phyloP scores from a whole-genome alignment of 1,140 invertebrate genomes.

The Brachionus koreanus region DNA sequence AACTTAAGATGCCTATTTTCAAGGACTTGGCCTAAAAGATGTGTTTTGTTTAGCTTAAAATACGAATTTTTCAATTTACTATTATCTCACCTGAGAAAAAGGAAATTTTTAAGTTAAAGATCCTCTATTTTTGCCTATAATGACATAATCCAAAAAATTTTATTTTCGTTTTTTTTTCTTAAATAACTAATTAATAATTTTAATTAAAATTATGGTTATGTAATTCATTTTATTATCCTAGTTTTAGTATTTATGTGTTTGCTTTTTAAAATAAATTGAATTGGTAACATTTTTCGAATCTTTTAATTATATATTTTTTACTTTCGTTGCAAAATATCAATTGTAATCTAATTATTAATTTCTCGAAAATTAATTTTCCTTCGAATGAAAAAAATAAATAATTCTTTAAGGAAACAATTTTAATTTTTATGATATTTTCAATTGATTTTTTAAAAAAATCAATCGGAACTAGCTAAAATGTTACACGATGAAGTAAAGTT shows the following conservation, averaged over 20 bases:
- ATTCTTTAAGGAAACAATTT: neutral
- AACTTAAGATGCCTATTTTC: neutral
- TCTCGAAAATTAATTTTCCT: neutral
- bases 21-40: neutral
- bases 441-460: no score
- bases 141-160: neutral
- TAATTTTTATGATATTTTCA: neutral
- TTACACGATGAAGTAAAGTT: no score
- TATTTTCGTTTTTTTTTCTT: neutral
- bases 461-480: no score
- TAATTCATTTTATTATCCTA: neutral
- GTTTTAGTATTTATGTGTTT: neutral
- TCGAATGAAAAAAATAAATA: neutral
- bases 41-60: neutral
- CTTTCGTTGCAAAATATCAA: neutral
- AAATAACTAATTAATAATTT: constrained; percentile 1
- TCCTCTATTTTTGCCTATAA: neutral
- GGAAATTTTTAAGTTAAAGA: neutral
- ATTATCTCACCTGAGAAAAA: neutral
- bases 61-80: neutral
- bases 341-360: neutral
- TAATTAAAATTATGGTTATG: neutral
- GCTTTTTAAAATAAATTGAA: neutral
- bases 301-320: neutral
- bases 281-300: neutral